These are phyloP conservation scores for Plebejus argus DNA, from an alignment of 2,888 invertebrate species.

Conservation along the genomic window DNA sequence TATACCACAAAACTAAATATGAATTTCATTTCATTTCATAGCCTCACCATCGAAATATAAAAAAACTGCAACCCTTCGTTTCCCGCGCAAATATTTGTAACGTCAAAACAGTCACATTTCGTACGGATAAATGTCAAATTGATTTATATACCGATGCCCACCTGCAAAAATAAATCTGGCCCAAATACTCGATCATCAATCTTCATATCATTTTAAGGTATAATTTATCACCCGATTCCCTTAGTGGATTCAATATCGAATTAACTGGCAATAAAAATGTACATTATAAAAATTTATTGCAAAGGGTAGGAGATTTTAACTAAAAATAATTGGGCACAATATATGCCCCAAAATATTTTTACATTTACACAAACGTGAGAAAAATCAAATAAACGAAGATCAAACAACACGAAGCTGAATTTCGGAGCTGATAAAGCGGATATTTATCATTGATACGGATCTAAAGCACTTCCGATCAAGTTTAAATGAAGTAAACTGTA, in stretches of 20 bases:
- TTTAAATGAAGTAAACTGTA: conserved; percentile 43
- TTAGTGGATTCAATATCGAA: conserved; percentile 27
- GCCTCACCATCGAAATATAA: conserved; percentile 17
- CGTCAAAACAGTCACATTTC: conserved; percentile 49
- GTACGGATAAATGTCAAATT: conserved; percentile 57
- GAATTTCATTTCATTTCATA: not conserved
- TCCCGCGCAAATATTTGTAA: conserved; percentile 17
- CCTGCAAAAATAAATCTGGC: conserved; percentile 29
- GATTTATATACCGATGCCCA: conserved; percentile 56
- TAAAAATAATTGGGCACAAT: too few relatives aligned
- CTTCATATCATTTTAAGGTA: conserved; percentile 34
- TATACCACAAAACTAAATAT: not conserved
- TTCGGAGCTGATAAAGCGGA: not conserved
- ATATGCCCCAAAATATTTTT: not conserved
- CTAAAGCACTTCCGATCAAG: conserved; percentile 36
- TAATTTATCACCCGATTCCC: conserved; percentile 21
- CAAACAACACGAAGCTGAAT: not conserved
- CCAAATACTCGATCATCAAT: conserved; percentile 34
- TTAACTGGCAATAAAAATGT: conserved; percentile 4
- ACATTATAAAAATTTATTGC: conserved; percentile 17
- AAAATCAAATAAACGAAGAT: not conserved
- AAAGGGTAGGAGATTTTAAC: not conserved
- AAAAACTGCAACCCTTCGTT: conserved; percentile 40
- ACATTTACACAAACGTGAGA: not conserved
- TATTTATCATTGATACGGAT: conserved; percentile 32